Percentiles rank a stretch among this genome's conserved stretches.
Conservation (phyloP, 2,797 vertebrate genomes). For the Otus scops region DNA sequence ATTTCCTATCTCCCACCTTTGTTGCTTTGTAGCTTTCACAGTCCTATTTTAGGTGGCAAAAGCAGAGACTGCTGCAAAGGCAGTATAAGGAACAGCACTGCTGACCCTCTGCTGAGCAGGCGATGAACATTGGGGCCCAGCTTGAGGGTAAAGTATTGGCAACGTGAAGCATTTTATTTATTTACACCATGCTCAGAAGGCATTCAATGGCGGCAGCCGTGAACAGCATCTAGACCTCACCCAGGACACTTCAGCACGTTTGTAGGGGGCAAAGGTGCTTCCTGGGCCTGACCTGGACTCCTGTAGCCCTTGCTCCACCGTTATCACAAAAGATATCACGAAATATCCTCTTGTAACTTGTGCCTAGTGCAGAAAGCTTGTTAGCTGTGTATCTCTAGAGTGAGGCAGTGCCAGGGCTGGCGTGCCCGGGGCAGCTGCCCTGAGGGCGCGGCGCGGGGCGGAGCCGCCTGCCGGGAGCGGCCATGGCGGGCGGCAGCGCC, state of each 20-base stretch:
- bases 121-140: neutral
- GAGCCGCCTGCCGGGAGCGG: neutral
- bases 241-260: neutral
- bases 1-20: no score
- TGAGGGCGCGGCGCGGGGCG: no score
- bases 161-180: neutral
- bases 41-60: neutral
- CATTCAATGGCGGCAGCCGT: fast-evolving
- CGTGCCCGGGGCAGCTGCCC: fast-evolving
- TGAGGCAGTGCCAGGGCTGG: fast-evolving
- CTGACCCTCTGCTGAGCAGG: neutral
- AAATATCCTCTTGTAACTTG: no score
- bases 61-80: neutral
- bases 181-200: neutral
- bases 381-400: no score
- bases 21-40: neutral
- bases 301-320: neutral
- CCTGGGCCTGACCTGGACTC: no score
- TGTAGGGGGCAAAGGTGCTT: neutral
- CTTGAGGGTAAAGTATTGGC: neutral
- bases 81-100: neutral
- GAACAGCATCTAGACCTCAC: neutral
- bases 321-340: no score
- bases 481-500: neutral
- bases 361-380: no score